Evolutionary conservation across 2,797 vertebrate genomes (phyloP).

Genomic region (Sciaenops ocellatus): DNA sequence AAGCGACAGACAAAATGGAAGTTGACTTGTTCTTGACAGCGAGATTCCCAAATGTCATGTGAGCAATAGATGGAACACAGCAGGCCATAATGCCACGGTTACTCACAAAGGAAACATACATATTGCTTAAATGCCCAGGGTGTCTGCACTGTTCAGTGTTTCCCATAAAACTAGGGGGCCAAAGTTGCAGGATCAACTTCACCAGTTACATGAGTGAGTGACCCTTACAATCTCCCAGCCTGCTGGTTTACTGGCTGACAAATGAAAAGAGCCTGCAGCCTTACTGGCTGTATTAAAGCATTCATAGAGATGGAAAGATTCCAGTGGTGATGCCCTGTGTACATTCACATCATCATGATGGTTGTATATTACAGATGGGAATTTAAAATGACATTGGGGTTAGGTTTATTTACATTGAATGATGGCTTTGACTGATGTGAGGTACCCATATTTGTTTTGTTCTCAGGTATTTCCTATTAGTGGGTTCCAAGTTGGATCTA

Average conservation of each 20-base stretch:
- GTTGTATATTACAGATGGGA: not conserved
- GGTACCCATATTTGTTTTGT: not conserved
- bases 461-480: not conserved
- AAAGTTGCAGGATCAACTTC: not conserved
- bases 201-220: not conserved
- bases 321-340: not conserved
- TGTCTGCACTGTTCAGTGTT: not conserved
- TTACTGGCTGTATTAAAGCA: not conserved
- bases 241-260: not conserved
- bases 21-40: constrained; percentile 61
- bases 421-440: not conserved
- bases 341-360: not conserved
- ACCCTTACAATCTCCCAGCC: not conserved
- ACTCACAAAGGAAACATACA: constrained; percentile 25
- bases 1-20: constrained; percentile 60
- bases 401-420: not conserved
- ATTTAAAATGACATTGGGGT: not conserved
- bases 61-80: constrained; percentile 49
- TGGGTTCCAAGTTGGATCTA: not conserved
- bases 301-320: not conserved
- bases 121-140: not conserved
- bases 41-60: constrained; percentile 60
- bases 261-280: not conserved
- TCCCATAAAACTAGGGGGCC: not conserved
- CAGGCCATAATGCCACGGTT: constrained; percentile 31